A percentile compares a stretch with the other conserved stretches of the same genome.
Evolutionary conservation across 2,113 vertebrate genomes (phyloP).

Genomic region (Planiliza haematocheilus): DNA sequence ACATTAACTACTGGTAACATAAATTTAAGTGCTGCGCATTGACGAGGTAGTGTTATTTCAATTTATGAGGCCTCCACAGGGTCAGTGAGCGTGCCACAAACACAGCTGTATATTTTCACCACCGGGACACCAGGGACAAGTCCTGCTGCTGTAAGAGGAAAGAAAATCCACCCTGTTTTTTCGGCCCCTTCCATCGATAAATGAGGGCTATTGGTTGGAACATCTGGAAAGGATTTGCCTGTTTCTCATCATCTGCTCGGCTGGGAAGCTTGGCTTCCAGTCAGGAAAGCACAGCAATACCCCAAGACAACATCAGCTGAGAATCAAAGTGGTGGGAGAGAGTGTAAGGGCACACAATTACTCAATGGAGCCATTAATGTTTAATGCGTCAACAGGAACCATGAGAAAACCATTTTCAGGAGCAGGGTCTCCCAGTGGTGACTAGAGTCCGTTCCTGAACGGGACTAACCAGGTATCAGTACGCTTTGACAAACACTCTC

Average conservation of each 20-base stretch:
- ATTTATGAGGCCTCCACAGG: conserved; percentile 16
- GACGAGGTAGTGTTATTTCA: conserved; percentile 39
- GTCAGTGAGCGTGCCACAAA: conserved; percentile 25
- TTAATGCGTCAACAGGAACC: conserved; percentile 42
- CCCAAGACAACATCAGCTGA: conserved; percentile 57
- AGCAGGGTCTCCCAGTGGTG: conserved; percentile 25
- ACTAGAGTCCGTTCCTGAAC: neutral
- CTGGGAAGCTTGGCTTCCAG: conserved; percentile 61
- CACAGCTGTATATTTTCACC: conserved; percentile 40
- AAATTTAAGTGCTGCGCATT: conserved; percentile 5
- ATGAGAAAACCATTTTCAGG: conserved; percentile 55
- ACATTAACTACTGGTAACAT: conserved; percentile 20
- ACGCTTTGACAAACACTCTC: neutral
- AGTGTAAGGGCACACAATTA: conserved; percentile 27
- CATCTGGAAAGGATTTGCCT: conserved; percentile 78
- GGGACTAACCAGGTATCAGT: neutral
- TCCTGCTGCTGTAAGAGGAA: conserved; percentile 42
- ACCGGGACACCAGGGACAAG: conserved; percentile 23
- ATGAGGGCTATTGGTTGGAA: conserved; percentile 54
- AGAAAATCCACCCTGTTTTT: conserved; percentile 42
- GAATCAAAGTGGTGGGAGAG: conserved; percentile 46
- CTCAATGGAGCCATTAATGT: conserved; percentile 37
- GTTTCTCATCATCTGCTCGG: conserved; percentile 70
- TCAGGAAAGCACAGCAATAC: conserved; percentile 55
- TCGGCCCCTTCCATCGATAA: conserved; percentile 37